Conservation (phyloP, 53 echinoderm and acorn worm species). For the Crossaster papposus region DNA sequence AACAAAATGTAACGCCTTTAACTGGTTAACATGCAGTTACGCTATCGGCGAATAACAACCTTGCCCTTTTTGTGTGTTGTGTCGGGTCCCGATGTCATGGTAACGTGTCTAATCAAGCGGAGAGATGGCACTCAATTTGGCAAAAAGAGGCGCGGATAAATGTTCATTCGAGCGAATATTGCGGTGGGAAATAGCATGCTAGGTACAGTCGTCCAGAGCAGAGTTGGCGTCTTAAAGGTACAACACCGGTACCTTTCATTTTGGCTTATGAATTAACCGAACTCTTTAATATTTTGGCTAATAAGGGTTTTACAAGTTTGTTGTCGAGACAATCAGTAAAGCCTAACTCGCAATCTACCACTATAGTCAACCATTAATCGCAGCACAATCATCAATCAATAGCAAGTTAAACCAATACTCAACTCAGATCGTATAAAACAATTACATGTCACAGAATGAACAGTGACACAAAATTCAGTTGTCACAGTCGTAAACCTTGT, state of each 20-base stretch:
- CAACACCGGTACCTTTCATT: too few relatives aligned
- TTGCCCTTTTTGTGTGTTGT: background rate
- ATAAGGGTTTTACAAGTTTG: background rate
- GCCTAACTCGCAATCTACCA: too few relatives aligned
- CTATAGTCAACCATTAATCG: too few relatives aligned
- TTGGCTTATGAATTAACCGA: too few relatives aligned
- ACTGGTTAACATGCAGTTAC: background rate
- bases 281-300: background rate
- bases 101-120: background rate
- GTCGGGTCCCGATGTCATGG: background rate
- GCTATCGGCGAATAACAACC: background rate
- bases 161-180: background rate
- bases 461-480: too few relatives aligned
- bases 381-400: too few relatives aligned
- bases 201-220: background rate
- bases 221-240: too few relatives aligned
- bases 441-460: too few relatives aligned
- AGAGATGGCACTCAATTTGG: constrained; percentile 4
- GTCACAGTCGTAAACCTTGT: too few relatives aligned
- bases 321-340: too few relatives aligned
- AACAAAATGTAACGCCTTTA: background rate
- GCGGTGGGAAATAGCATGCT: background rate
- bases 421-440: too few relatives aligned
- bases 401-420: too few relatives aligned
- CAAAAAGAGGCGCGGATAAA: background rate